Evolutionary conservation across 2,113 vertebrate genomes (phyloP), one percentile per base, ranked within the genome.

Genomic region (Nothocercus julius): DNA sequence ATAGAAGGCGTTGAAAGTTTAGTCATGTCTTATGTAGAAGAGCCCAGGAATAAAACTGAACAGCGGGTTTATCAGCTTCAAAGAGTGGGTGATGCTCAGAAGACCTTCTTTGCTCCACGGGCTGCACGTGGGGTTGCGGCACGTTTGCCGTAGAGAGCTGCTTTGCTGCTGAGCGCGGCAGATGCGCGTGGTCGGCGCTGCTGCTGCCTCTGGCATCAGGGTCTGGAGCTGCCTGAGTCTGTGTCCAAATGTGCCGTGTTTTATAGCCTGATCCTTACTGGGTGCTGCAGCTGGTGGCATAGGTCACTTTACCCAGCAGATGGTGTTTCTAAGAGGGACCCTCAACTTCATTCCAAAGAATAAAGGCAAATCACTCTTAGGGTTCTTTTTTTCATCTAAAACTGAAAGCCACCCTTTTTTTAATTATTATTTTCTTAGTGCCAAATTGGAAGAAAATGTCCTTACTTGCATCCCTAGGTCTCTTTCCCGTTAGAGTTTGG

Each of bases 141-240:
- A 59, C 28, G 0, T 63, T 89, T 80, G 84, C 49, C 75, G 51
- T 24, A 82, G 82, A 53, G 88, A 87, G 73, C 83, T 61, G 54
- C 90, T 91, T 73, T 69, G 69, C 81, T 68, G 30, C 66, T 36
- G 2, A 36, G 38, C 61, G 59, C 82, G 66, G 27, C 34, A 2
- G 36, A 32, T 4, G 5, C 64, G 76, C 44, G 51, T 24, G 76
- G 11, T 42, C 45, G 3, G 49, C 22, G 38, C 84, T 85, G 88
- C 96, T 96, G 96, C 96, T 97, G 94, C 16, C 69, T 8, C 1
- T 24, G 70, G 64, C 59, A 28, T 79, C 82, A 6, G 6, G 53
- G 56, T 40, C 58, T 81, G 34, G 42, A 28, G 62, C 45, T 61
- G 53, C 53, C 74, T n/a, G n/a, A n/a, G n/a, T n/a, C n/a, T 13